Evolutionary conservation across 2,888 invertebrate species (phyloP), one percentile per base, ranked within the genome.

Genomic region (Sphinx pinastri): DNA sequence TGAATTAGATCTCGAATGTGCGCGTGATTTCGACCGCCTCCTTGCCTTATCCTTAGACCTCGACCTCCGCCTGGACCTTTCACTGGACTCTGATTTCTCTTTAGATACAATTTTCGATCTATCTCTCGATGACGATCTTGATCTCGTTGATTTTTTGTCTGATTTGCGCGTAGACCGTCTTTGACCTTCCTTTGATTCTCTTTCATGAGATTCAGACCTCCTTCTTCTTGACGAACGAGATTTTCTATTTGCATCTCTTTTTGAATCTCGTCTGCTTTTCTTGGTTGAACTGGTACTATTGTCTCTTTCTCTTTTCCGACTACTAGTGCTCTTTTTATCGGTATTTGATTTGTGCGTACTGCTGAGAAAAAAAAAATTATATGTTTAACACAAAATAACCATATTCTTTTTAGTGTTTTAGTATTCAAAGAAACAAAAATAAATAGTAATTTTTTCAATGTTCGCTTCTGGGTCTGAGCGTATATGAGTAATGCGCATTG

Each of bases 161-260:
- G 88, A 82, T 31, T 86, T 84, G 8, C 92, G 85, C 1, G 86
- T 85, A 0, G 88, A 87, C 67, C 88, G 80, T 52, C 86, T 83
- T 54, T 86, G 75, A 54, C 77, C 82, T n/a, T 79, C 80, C 68
- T 72, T 80, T 5, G 79, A 75, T 11, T 80, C 88, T 73, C 84
- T 88, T 58, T 89, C 89, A 67, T 86, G 88, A 6, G 84, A 74
- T 8, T 86, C 87, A 0, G 91, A 89, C 71, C 82, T 85, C 77
- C 86, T 85, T 76, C 85, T 81, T 74, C 85, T 84, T 0, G 92
- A 90, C 0, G 90, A 88, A 51, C 88, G 79, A 0, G 92, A 90
- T 77, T 88, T 89, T 70, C 83, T 85, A 14, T 88, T 89, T 0
- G 86, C 85, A 71, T 90, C 89, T 25, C 88, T 85, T 76, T 86